phyloP scores from a whole-genome alignment of 2,888 invertebrate species.

The Amiota minor region DNA sequence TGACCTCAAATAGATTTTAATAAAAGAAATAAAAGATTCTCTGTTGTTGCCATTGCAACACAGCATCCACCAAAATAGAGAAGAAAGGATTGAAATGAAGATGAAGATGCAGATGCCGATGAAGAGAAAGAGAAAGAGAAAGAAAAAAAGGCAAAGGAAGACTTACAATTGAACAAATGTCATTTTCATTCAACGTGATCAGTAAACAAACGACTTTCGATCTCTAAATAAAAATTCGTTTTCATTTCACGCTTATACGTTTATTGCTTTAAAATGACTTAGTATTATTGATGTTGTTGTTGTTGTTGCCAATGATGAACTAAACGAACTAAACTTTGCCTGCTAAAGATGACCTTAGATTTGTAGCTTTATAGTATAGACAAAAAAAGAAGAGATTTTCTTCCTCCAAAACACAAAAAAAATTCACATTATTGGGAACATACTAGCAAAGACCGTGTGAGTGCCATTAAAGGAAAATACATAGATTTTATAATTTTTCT shows the following conservation, averaged over 20 bases:
- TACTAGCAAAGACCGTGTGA: conserved; percentile 7
- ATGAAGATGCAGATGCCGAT: too few species aligned
- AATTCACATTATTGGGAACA: neutral
- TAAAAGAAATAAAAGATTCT: neutral
- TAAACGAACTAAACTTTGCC: too few species aligned
- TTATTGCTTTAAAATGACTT: neutral
- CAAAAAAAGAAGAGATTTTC: neutral
- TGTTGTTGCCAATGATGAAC: too few species aligned
- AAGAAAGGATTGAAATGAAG: too few species aligned
- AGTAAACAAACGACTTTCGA: conserved; percentile 23
- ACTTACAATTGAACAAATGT: neutral
- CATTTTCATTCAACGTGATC: conserved; percentile 2
- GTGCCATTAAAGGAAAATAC: neutral
- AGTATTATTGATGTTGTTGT: neutral
- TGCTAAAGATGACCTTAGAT: too few species aligned
- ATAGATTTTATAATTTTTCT: too few species aligned
- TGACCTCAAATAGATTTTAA: conserved; percentile 26
- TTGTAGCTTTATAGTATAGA: too few species aligned
- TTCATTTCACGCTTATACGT: conserved; percentile 5
- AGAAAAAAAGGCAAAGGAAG: too few species aligned
- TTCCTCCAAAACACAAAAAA: neutral
- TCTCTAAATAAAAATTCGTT: conserved; percentile 6
- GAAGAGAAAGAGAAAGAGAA: too few species aligned
- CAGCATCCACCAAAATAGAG: too few species aligned
- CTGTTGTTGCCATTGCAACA: too few species aligned